Percentiles rank a stretch among this genome's conserved stretches.
Conservation (phyloP, 2,113 vertebrate species). For the Lamprotornis superbus region DNA sequence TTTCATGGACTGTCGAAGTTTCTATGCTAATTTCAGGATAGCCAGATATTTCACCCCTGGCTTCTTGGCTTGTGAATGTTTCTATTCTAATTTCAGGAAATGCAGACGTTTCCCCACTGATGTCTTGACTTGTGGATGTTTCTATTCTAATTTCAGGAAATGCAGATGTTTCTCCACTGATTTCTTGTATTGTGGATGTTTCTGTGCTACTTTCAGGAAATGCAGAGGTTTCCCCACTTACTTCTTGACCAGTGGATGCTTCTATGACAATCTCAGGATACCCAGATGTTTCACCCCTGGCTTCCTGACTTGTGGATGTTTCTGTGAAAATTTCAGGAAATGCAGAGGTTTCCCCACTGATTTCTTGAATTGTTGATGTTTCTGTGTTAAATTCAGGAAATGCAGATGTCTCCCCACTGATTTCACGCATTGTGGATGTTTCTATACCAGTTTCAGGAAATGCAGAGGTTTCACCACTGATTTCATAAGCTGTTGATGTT, state of each 20-base stretch:
- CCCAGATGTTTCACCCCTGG: neutral
- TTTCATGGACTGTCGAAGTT: constrained; percentile 32
- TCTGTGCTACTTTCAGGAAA: constrained; percentile 26
- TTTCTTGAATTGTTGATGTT: constrained; percentile 54
- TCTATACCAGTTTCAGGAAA: constrained; percentile 65
- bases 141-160: constrained; percentile 37
- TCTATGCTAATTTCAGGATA: constrained; percentile 67
- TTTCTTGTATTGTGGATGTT: neutral
- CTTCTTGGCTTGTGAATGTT: constrained; percentile 23
- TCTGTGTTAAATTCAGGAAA: constrained; percentile 60
- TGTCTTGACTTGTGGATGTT: constrained; percentile 54
- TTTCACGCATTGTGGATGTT: constrained; percentile 46
- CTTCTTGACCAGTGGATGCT: neutral
- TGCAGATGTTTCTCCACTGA: constrained; percentile 44
- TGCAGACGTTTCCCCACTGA: constrained; percentile 48
- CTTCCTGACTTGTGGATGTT: neutral
- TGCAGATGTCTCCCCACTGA: constrained; percentile 45
- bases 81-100: constrained; percentile 64
- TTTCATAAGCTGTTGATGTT: constrained; percentile 63
- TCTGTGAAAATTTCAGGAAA: neutral
- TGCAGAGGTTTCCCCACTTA: constrained; percentile 47
- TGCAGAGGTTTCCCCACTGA: constrained; percentile 62
- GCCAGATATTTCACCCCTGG: constrained; percentile 56
- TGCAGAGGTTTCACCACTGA: constrained; percentile 61
- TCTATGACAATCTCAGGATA: neutral